Base-by-base conservation (phyloP, 2,797 vertebrate genomes). In the Malacoraja senta region DNA sequence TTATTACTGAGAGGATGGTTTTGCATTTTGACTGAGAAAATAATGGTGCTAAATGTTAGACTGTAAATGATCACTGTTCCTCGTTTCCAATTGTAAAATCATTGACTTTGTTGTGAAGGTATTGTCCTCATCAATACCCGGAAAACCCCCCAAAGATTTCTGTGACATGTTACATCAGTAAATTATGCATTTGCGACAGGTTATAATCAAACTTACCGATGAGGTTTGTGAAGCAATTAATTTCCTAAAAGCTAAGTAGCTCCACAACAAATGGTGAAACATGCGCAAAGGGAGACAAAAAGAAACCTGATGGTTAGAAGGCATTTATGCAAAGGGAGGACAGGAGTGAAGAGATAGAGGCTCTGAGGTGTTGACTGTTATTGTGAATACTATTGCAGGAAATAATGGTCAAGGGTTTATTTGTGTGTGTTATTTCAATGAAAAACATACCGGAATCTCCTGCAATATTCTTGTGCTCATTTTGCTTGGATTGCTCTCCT, bases 81-180 rank as follows among this genome's bases (percentile, higher is more conserved):
- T 74, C 10, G 0, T 38, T 74, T 91, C 26, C 6, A 38, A 74
- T 13, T 72, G 10, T 74, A 74, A 53, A 53, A 44, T 74, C 68
- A 12, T 21, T 53, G 38, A n/a, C 35, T 74, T 53, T 29, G 29
- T 74, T 32, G 35, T 44, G 24, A 53, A 72, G 24, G 35, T 91
- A 91, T 24, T 72, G 84, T 74, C 90, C 68, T 91, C 68, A 74
- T 91, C 24, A 74, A 26, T 10, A 35, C 44, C 13, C 53, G 13
- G 26, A 72, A 91, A 91, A 74, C 0, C 0, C 10, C 1, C 65
- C 68, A 71, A 68, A 17, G 24, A 44, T 38, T 71, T 91, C 32
- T 44, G 68, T 91, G 17, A 71, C 32, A 53, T 26, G 90, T 91
- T 53, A 44, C 71, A 91, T 91, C 38, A 91, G 38, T 91, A 72